Percentiles rank a stretch among this genome's conserved stretches.
Conservation (phyloP, 2,888 invertebrate species). For the Gandaritis pyraliata region DNA sequence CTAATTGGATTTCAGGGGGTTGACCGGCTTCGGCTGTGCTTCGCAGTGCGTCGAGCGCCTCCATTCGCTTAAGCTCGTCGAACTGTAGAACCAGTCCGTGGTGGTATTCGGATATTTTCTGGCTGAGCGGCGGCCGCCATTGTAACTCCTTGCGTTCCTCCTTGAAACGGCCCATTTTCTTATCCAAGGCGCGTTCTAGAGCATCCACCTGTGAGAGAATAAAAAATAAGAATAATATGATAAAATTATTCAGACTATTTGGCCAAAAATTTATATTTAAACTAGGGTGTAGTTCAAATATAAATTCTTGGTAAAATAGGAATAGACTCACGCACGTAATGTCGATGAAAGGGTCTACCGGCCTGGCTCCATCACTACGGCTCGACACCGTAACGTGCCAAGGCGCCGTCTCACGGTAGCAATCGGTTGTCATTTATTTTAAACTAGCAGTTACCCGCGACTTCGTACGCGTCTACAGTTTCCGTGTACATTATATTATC, state of each 20-base stretch:
- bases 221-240: not conserved
- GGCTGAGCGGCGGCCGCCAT: slow-evolving; percentile 21
- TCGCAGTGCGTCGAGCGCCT: slow-evolving; percentile 18
- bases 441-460: too few species aligned
- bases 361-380: too few species aligned
- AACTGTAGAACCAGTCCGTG: slow-evolving; percentile 21
- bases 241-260: not conserved
- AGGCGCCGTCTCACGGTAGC: too few species aligned
- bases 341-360: too few species aligned
- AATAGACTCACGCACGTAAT: too few species aligned
- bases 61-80: slow-evolving; percentile 13
- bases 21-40: slow-evolving; percentile 8
- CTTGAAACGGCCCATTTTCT: slow-evolving; percentile 10
- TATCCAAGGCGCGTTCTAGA: slow-evolving; percentile 1
- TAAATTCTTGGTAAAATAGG: too few species aligned
- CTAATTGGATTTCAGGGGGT: slow-evolving; percentile 10
- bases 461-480: too few species aligned
- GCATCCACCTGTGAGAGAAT: slow-evolving; percentile 11
- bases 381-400: too few species aligned
- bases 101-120: slow-evolving; percentile 22
- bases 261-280: too few species aligned
- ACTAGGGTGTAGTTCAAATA: too few species aligned
- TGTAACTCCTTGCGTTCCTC: slow-evolving; percentile 4
- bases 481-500: too few species aligned
- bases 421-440: too few species aligned